phyloP scores from a whole-genome alignment of 2,888 invertebrate genomes.

The Himalopsyche tibetana region DNA sequence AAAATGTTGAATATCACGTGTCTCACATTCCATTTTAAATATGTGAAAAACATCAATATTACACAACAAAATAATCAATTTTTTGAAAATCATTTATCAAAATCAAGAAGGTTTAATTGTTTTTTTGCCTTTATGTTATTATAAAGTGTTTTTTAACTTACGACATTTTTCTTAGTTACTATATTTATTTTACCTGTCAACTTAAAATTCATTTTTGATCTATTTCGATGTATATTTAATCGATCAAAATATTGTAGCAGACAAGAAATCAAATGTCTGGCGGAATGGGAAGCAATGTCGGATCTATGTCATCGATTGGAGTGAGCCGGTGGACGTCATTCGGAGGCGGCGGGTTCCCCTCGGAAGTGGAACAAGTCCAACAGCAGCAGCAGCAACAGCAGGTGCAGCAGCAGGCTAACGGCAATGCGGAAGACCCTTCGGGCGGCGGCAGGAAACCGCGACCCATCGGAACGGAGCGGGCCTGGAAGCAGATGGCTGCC shows the following conservation, averaged over 20 bases:
- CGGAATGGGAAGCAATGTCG: slow-evolving; percentile 66
- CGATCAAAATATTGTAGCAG: slow-evolving; percentile 52
- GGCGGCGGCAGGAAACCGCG: slow-evolving; percentile 78
- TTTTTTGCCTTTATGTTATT: no score
- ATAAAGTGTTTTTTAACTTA: neutral
- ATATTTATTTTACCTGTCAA: no score
- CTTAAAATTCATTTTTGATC: neutral
- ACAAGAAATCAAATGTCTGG: slow-evolving; percentile 61
- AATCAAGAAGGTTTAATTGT: no score
- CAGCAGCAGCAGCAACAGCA: slow-evolving; percentile 63
- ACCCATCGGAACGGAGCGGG: slow-evolving; percentile 90
- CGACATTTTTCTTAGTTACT: no score
- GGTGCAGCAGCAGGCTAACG: slow-evolving; percentile 65
- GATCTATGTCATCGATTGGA: slow-evolving; percentile 72
- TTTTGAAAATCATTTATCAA: no score
- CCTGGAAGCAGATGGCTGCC: slow-evolving; percentile 77
- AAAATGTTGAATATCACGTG: no score
- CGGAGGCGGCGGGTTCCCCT: slow-evolving; percentile 50
- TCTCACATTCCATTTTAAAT: no score
- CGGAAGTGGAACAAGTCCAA: slow-evolving; percentile 55
- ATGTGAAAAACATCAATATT: no score
- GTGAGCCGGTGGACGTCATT: slow-evolving; percentile 69
- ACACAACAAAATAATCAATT: no score
- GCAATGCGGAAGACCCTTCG: slow-evolving; percentile 62
- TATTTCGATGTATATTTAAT: neutral